phyloP scores from a whole-genome alignment of 2,797 vertebrate genomes.

The Psittacula echo region DNA sequence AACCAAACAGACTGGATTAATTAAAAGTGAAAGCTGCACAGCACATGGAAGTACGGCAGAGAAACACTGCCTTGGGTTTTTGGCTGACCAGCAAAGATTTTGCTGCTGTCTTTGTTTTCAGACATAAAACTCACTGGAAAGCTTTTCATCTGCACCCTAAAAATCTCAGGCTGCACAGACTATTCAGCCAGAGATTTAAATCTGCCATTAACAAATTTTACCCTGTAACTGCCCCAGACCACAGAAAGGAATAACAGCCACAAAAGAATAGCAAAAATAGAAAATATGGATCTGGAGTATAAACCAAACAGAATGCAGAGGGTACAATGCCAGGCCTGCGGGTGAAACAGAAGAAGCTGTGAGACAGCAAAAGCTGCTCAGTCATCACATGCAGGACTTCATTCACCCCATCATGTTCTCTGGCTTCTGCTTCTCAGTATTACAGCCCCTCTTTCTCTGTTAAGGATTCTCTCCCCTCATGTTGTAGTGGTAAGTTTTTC shows the following conservation, averaged over 20 bases:
- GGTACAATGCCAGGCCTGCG: not conserved
- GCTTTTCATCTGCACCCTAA: not conserved
- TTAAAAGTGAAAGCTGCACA: not conserved
- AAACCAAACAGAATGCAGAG: not conserved
- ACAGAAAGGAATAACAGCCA: not conserved
- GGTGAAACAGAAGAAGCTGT: not conserved
- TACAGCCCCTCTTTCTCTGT: not conserved
- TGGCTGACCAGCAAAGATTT: not conserved
- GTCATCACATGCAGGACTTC: not conserved
- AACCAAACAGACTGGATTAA: constrained; percentile 11
- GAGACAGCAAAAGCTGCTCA: not conserved
- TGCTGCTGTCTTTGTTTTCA: not conserved
- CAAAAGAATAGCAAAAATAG: not conserved
- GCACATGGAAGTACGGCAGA: not conserved
- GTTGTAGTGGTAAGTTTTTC: not conserved
- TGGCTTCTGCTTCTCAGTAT: not conserved
- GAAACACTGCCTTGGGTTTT: not conserved
- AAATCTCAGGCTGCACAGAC: not conserved
- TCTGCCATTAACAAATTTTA: not conserved
- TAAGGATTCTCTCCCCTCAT: not conserved
- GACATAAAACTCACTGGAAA: not conserved
- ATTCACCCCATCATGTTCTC: not conserved
- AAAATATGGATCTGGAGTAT: not conserved
- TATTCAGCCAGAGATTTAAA: not conserved
- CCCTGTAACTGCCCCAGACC: not conserved